Evolutionary conservation across 2,888 invertebrate genomes (phyloP), one percentile per base, ranked within the genome.

Genomic region (Siphonodentalium dalli): DNA sequence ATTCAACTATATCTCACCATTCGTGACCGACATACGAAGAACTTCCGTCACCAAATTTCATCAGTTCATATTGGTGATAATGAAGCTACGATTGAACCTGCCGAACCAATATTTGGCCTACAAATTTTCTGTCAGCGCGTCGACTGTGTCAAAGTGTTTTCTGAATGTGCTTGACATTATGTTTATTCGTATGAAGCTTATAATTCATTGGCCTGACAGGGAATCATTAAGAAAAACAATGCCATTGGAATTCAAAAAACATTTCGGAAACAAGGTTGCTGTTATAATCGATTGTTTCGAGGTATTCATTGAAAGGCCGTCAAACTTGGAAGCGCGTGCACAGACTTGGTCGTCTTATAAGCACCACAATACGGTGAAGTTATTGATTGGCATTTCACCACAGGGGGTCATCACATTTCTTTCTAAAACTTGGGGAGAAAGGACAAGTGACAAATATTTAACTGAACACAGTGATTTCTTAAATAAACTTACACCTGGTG

Each of bases 341-440:
- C 48, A 66, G 37, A 66, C 62, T 5, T 69, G 54, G 51, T 63
- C 61, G 4, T 37, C 47, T n/a, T 69, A 67, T 37, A 68, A 68
- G 38, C 63, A 61, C 37, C 56, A 64, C 28, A 64, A 66, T 35
- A 66, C 68, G 13, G 53, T 56, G 1, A 70, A 68, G 38, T 68
- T 57, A 54, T 40, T 69, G 27, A 61, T 67, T 34, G 63, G 63
- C 23, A 64, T 70, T 7, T 58, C 58, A n/a, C 68, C 67, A 13
- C 66, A 66, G 42, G 65, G 68, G 8, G 48, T 41, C 23, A 49
- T 67, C 13, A 51, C 54, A 8, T 69, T 66, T 40, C 37, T 71
- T 13, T 69, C 66, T 6, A 45, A 49, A 29, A 54, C 48, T 9
- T 70, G 59, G 63, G 66, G 66, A 47, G 68, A 64, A 7, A 42